These are phyloP conservation scores for Copsychus sechellarum DNA, from an alignment of 2,113 vertebrate species.

Conservation along the genomic window DNA sequence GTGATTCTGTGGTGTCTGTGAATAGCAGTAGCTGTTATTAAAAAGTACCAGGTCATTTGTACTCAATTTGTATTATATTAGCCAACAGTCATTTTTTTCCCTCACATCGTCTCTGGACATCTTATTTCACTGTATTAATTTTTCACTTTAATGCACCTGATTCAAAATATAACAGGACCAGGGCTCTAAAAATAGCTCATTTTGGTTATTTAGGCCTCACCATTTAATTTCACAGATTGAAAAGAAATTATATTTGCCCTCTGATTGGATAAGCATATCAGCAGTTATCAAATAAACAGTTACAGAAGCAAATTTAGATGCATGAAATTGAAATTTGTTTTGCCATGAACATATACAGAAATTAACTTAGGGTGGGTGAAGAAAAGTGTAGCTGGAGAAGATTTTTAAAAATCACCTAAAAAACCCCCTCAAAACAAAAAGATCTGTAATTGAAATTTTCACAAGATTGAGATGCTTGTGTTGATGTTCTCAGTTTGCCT, in stretches of 20 bases:
- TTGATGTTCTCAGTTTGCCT: not conserved
- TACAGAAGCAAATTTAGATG: not conserved
- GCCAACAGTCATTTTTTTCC: not conserved
- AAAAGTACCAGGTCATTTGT: not conserved
- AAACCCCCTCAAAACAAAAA: not conserved
- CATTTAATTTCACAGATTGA: not conserved
- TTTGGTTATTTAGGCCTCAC: not conserved
- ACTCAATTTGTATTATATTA: not conserved
- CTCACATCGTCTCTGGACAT: not conserved
- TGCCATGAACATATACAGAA: not conserved
- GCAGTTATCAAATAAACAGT: not conserved
- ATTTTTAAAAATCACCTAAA: not conserved
- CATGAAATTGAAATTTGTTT: slow-evolving; percentile 41
- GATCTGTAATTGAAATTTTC: not conserved
- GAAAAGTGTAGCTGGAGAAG: not conserved
- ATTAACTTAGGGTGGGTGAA: not conserved
- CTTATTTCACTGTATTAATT: not conserved
- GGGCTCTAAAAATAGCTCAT: not conserved
- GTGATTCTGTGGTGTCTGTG: not conserved
- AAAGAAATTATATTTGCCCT: not conserved
- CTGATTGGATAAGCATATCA: not conserved
- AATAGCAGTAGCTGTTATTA: not conserved
- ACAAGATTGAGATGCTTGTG: not conserved
- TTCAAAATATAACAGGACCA: not conserved
- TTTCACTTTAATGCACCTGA: not conserved